Evolutionary conservation across 2,888 invertebrate species (phyloP), one percentile per base, ranked within the genome.

Genomic region (Trachelus iudaicus): DNA sequence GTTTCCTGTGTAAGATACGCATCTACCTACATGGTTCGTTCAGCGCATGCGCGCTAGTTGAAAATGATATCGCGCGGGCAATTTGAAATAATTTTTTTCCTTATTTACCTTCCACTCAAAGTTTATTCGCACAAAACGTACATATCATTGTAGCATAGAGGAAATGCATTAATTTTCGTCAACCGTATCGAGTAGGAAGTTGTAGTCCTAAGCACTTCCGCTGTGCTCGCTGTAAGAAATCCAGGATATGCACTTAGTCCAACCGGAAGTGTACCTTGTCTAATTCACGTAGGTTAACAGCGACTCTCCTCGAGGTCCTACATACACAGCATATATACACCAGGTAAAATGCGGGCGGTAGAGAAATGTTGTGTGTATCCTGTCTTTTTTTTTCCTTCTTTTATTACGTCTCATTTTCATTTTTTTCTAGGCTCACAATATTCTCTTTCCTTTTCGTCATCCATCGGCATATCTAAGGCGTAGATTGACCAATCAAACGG

Each of bases 401-500:
- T n/a, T n/a, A 13, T 34, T 69, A 80, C 37, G n/a, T 40, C 73
- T 76, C 35, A 31, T 73, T 34, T 34, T 76, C n/a, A 76, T 78
- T 71, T 69, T 75, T 30, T 34, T 75, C 13, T 73, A 37, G 31
- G 1, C 6, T 6, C 69, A 31, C 34, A 4, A 31, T 73, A 33
- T 23, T 71, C 34, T 56, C 30, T 69, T 77, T 71, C 71, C 71
- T 71, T 71, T 71, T 71, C 33, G 71, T 71, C 71, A 30, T 56
- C 40, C 31, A 56, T 30, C 30, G 33, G 15, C 68, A 33, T 33
- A 56, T n/a, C 68, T 12, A n/a, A 40, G 83, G 81, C 84, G 85
- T 81, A 86, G 89, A 89, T 90, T 90, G 86, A 89, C 89, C 89
- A 90, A 90, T 90, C 89, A 89, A 89, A 88, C 85, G 85, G 82